Percentiles rank a stretch among this genome's conserved stretches.
Conservation (phyloP, 2,113 vertebrate genomes). For the Grammomys surdaster region DNA sequence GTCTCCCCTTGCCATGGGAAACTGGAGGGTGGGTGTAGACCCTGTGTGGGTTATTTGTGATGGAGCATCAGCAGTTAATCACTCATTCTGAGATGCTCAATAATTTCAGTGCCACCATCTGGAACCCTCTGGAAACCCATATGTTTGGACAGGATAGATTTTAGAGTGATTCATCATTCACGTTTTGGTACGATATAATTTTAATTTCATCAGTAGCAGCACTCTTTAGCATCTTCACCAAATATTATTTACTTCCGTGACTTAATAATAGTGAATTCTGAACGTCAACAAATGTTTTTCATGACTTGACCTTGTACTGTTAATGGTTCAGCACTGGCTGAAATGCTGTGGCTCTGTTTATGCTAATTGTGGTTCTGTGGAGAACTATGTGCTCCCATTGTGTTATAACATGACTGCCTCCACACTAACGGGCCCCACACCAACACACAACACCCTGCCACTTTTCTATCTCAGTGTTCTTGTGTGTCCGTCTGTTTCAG, state of each 20-base stretch:
- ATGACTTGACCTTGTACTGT: not conserved
- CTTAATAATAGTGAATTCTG: not conserved
- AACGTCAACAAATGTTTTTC: not conserved
- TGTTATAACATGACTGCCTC: not conserved
- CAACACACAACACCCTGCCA: not conserved
- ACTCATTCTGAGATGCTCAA: not conserved
- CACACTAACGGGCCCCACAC: not conserved
- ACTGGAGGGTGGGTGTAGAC: not conserved
- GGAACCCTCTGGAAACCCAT: not conserved
- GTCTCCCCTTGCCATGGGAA: not conserved
- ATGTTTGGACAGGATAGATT: not conserved
- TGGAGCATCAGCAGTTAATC: not conserved
- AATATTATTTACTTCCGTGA: not conserved
- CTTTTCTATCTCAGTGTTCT: not conserved
- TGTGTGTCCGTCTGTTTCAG: not conserved
- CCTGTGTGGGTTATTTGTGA: not conserved
- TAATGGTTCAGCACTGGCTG: not conserved
- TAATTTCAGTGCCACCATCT: not conserved
- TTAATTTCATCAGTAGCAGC: constrained; percentile 3
- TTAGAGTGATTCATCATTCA: not conserved
- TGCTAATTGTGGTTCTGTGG: not conserved
- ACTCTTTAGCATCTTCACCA: not conserved
- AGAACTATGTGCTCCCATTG: not conserved
- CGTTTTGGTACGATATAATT: not conserved
- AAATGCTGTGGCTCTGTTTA: not conserved